phyloP scores from a whole-genome alignment of 1,140 invertebrate species.

The Venustaconcha ellipsiformis region DNA sequence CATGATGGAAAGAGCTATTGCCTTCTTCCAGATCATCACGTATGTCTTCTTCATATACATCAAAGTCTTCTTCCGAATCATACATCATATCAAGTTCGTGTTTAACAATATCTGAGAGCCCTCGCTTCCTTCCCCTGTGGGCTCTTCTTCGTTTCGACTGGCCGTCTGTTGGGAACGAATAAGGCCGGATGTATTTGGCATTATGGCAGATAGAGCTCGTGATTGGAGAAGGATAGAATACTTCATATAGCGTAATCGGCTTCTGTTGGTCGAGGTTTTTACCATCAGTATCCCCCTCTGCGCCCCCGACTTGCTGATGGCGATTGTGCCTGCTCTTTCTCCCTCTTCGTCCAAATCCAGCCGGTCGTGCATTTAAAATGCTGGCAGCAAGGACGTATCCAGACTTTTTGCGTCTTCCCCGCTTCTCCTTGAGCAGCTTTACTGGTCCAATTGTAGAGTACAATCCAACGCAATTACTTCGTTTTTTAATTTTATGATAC shows the following conservation, averaged over 20 bases:
- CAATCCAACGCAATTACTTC: slow-evolving; percentile 15
- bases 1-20: slow-evolving; percentile 3
- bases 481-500: slow-evolving; percentile 7
- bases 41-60: slow-evolving; percentile 8
- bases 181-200: slow-evolving; percentile 9
- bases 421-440: neutral
- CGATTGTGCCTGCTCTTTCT: neutral
- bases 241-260: slow-evolving; percentile 2
- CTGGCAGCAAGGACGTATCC: slow-evolving; percentile 17
- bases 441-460: slow-evolving; percentile 7
- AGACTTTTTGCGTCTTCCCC: neutral
- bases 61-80: slow-evolving; percentile 22
- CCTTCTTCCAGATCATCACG: neutral
- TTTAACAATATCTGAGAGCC: neutral
- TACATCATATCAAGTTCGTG: slow-evolving; percentile 6
- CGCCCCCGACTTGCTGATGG: neutral
- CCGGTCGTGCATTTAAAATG: slow-evolving; percentile 3
- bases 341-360: neutral
- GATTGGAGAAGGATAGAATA: slow-evolving; percentile 8
- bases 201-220: slow-evolving; percentile 11
- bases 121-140: neutral
- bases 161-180: neutral
- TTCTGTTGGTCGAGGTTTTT: neutral
- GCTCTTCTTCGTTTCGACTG: neutral
- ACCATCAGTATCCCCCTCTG: slow-evolving; percentile 1